Conservation (phyloP, 1,140 invertebrate genomes). For the Drosophila lacertosa region DNA sequence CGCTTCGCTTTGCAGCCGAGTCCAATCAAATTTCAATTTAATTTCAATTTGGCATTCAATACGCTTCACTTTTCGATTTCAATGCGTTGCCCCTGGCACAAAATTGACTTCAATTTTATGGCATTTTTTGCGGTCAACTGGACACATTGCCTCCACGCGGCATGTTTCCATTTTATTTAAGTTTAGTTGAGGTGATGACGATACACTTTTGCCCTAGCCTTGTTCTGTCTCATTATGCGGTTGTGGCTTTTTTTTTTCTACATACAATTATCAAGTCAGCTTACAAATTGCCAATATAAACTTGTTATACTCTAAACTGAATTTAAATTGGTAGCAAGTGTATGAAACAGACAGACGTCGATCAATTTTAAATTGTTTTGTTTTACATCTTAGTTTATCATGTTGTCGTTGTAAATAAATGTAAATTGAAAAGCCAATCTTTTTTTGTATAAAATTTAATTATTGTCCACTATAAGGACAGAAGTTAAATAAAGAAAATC, state of each 20-base stretch:
- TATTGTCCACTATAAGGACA: too few species aligned
- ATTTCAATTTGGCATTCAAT: slow-evolving; percentile 68
- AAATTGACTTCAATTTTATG: slow-evolving; percentile 58
- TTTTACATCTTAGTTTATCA: too few species aligned
- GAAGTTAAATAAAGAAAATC: too few species aligned
- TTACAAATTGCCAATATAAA: slow-evolving; percentile 41
- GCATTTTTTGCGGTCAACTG: slow-evolving; percentile 71
- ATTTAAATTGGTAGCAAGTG: slow-evolving; percentile 38
- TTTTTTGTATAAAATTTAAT: too few species aligned
- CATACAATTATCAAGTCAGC: slow-evolving; percentile 58
- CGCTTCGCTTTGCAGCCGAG: slow-evolving; percentile 24
- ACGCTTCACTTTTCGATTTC: slow-evolving; percentile 61
- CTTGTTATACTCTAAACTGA: too few species aligned
- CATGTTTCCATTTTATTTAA: background rate
- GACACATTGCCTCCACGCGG: slow-evolving; percentile 27
- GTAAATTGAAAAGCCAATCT: too few species aligned
- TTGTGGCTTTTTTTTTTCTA: slow-evolving; percentile 17
- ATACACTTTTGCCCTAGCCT: slow-evolving; percentile 16
- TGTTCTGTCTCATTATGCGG: slow-evolving; percentile 44
- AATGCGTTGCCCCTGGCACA: slow-evolving; percentile 45
- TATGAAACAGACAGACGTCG: too few species aligned
- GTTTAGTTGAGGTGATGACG: slow-evolving; percentile 40
- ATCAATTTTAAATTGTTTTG: too few species aligned
- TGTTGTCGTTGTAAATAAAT: too few species aligned
- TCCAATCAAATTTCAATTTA: slow-evolving; percentile 68